Evolutionary conservation across 2,113 vertebrate genomes (phyloP).

Genomic region (Microcebus jonahi): DNA sequence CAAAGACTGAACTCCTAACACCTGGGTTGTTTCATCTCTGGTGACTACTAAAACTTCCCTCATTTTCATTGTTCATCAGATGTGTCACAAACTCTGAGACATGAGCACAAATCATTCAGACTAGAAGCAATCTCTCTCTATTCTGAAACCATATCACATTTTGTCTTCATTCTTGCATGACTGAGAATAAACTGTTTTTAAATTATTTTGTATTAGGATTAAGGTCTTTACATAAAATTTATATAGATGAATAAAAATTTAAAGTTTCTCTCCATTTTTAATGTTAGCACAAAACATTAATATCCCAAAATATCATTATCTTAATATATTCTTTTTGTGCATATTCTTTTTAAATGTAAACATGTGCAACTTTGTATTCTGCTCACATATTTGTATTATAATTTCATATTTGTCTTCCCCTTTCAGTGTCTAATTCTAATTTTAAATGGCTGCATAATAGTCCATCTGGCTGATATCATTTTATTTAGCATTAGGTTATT

Average conservation of each 20-base stretch:
- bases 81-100: fast-evolving
- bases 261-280: neutral
- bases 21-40: neutral
- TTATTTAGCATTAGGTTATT: neutral
- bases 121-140: too few species aligned
- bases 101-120: neutral
- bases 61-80: neutral
- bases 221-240: neutral
- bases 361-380: neutral
- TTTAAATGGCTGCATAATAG: neutral
- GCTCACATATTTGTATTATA: neutral
- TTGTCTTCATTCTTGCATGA: neutral
- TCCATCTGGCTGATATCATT: neutral
- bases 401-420: neutral
- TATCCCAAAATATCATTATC: neutral
- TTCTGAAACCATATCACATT: neutral
- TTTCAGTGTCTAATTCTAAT: neutral
- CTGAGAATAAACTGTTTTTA: neutral
- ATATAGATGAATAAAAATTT: neutral
- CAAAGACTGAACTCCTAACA: neutral
- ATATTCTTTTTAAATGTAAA: neutral
- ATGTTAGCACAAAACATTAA: neutral
- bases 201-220: neutral
- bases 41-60: too few species aligned
- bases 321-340: too few species aligned